phyloP scores from a whole-genome alignment of 2,888 invertebrate genomes.

The Macrosoma leucophasiata region DNA sequence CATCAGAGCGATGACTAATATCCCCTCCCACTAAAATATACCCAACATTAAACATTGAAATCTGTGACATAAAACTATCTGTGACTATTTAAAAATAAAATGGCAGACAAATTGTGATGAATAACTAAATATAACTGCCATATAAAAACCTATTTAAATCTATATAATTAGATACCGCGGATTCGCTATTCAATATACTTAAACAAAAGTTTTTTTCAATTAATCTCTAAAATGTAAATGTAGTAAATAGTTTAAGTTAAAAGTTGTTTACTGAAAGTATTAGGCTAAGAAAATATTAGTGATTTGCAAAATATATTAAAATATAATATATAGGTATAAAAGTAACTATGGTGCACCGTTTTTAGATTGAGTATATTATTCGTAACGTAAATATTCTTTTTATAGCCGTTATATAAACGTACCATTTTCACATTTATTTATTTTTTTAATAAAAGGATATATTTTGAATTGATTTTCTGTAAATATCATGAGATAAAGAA shows the following conservation, averaged over 20 bases:
- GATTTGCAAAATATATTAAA: constrained; percentile 45
- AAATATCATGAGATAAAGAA: constrained; percentile 55
- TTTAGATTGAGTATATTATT: constrained; percentile 49
- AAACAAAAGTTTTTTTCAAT: constrained; percentile 25
- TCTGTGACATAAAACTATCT: no score
- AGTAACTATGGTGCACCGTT: constrained; percentile 67
- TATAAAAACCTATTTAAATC: constrained; percentile 12
- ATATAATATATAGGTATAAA: constrained; percentile 52
- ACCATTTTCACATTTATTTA: constrained; percentile 31
- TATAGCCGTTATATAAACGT: constrained; percentile 35
- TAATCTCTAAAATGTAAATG: constrained; percentile 45
- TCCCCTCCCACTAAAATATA: no score
- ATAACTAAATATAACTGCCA: constrained; percentile 17
- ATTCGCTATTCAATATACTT: constrained; percentile 13
- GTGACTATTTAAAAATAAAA: constrained; percentile 26
- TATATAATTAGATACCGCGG: no score
- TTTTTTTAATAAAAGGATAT: constrained; percentile 47
- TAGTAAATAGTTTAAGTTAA: constrained; percentile 39
- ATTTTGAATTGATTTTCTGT: constrained; percentile 49
- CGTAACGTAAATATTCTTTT: constrained; percentile 37
- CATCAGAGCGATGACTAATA: constrained; percentile 72
- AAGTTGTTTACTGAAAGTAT: constrained; percentile 50
- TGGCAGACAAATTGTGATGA: constrained; percentile 18
- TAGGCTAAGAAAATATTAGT: constrained; percentile 43
- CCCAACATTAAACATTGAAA: no score